phyloP scores from a whole-genome alignment of 2,113 vertebrate genomes.

The Corythaixoides concolor region DNA sequence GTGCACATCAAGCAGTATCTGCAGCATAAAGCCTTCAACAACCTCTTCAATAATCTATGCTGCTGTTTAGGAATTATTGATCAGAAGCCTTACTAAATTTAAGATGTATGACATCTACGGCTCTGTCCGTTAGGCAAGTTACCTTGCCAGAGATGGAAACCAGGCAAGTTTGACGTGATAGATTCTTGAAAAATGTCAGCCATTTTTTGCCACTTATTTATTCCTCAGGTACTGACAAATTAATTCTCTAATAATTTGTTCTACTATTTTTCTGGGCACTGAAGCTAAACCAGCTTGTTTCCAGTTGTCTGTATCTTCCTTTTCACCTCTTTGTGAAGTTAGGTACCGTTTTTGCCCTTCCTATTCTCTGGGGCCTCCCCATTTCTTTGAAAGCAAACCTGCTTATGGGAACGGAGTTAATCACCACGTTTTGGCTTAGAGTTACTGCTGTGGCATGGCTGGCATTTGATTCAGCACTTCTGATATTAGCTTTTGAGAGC shows the following conservation, averaged over 20 bases:
- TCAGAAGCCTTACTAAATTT: not conserved
- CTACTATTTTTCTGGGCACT: not conserved
- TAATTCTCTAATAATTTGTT: not conserved
- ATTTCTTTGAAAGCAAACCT: not conserved
- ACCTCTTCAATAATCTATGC: not conserved
- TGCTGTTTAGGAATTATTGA: not conserved
- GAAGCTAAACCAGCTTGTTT: not conserved
- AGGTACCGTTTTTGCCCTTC: not conserved
- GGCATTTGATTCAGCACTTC: not conserved
- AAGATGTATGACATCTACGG: not conserved
- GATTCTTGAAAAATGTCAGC: not conserved
- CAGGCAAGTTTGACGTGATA: not conserved
- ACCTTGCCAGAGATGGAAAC: not conserved
- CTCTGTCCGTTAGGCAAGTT: not conserved
- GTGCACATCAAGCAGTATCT: not conserved
- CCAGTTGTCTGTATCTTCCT: not conserved
- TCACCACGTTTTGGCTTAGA: not conserved
- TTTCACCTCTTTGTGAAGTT: not conserved
- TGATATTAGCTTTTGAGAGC: not conserved
- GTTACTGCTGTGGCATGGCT: not conserved
- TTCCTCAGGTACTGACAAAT: not conserved
- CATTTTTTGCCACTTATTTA: not conserved
- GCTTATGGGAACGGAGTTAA: not conserved
- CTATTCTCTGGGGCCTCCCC: not conserved
- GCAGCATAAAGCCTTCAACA: not conserved